Conservation (phyloP, 2,113 vertebrate species). For the Ammodytes marinus region DNA sequence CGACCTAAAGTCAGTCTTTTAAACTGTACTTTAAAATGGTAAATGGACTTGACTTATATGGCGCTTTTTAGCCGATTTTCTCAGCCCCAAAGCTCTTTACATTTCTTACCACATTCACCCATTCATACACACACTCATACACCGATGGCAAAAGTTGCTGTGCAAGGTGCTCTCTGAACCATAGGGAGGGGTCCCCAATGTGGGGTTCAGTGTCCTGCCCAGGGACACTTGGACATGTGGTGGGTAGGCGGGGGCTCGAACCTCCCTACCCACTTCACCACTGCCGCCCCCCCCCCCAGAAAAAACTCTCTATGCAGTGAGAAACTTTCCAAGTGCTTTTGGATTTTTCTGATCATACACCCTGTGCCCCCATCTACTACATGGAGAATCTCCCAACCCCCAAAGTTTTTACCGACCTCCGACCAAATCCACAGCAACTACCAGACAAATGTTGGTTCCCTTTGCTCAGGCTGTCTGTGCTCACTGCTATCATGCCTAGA, state of each 20-base stretch:
- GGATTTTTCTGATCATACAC: conserved; percentile 9
- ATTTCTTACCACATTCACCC: too few species aligned
- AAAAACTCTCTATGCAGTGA: not conserved
- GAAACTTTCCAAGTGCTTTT: conserved; percentile 3
- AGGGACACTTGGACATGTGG: too few species aligned
- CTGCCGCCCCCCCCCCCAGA: not conserved
- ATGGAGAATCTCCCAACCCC: not conserved
- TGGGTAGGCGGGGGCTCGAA: too few species aligned
- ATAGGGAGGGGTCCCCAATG: too few species aligned
- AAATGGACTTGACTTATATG: too few species aligned
- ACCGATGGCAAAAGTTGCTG: too few species aligned
- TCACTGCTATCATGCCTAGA: not conserved
- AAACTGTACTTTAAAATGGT: not conserved
- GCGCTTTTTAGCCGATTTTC: too few species aligned
- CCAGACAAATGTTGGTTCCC: conserved; percentile 11
- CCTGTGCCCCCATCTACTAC: not conserved
- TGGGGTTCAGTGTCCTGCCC: too few species aligned
- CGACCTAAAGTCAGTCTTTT: not conserved
- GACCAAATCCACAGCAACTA: conserved; percentile 9
- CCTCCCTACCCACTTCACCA: too few species aligned
- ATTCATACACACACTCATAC: too few species aligned
- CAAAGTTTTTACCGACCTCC: not conserved
- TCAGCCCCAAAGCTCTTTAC: too few species aligned
- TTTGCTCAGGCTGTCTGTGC: not conserved
- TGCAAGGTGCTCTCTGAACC: too few species aligned